Conservation (phyloP, 2,113 vertebrate genomes). For the Pan paniscus region DNA sequence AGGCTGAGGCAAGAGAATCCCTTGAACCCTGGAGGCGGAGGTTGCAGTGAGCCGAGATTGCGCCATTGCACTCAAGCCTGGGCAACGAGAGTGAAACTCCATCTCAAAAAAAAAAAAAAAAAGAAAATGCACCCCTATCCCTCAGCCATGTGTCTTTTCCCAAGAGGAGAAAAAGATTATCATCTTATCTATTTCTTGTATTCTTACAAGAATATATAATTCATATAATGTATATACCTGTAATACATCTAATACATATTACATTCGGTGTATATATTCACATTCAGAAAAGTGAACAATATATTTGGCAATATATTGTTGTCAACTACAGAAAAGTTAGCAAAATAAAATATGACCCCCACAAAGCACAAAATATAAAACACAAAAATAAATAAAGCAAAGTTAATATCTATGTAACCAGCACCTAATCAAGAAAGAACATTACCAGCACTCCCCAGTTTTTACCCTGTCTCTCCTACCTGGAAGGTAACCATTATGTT, state of each 20-base stretch:
- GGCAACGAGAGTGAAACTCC: too few species aligned
- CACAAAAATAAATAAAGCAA: background rate
- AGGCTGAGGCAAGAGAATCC: too few species aligned
- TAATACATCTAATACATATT: too few species aligned
- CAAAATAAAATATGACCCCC: background rate
- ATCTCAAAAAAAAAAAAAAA: too few species aligned
- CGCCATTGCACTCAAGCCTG: too few species aligned
- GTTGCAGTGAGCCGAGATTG: too few species aligned
- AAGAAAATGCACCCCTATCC: background rate
- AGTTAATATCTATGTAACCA: background rate
- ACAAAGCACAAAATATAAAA: background rate
- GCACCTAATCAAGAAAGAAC: background rate
- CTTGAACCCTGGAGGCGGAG: too few species aligned
- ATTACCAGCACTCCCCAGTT: background rate
- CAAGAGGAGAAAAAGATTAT: background rate
- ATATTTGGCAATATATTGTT: background rate
- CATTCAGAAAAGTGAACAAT: background rate
- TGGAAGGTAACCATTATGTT: background rate
- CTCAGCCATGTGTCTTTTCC: background rate
- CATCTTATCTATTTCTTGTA: background rate
- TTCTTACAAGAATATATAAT: background rate
- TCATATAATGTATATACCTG: background rate
- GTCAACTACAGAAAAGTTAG: background rate
- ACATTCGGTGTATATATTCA: background rate
- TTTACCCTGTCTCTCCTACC: background rate